Evolutionary conservation across 2,888 invertebrate genomes (phyloP), one percentile per base, ranked within the genome.

Genomic region (Antheraea assamensis): DNA sequence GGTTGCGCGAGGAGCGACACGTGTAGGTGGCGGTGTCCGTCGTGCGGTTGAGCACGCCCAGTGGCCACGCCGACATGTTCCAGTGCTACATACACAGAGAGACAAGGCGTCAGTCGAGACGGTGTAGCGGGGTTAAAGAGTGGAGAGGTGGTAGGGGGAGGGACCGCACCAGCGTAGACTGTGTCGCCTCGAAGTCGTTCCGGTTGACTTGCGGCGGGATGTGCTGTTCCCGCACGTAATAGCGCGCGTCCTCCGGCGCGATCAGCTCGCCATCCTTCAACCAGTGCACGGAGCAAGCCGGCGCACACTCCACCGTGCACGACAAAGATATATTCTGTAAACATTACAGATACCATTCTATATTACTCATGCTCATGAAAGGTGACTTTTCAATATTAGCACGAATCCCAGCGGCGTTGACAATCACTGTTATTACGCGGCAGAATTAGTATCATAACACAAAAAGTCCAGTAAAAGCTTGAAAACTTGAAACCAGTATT

Each of bases 281-380:
- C 98, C 98, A 98, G 35, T 96, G 95, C 74, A 98, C 97, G 78
- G 96, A 96, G 91, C 98, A 98, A 55, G 97, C 95, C 0, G 98
- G 98, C 17, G 97, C 97, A 86, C 98, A 98, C 87, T 98, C 98
- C 73, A 98, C 97, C 77, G 98, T 96, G 88, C 98, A 98, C 1
- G 97, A 97, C 24, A 98, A 95, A 74, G 97, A 96, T 74, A 97
- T 97, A 90, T 97, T 95, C 91, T 95, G 88, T 0, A 82, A 82
- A 64, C 61, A 64, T 64, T 30, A 15, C 17, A 0, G 30, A 27
- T 3, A 30, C 15, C 27, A 27, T 27, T 64, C n/a, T 24, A 13
- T 24, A 24, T 24, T 24, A 24, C n/a, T 24, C n/a, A 8, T n/a
- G 21, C 21, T 21, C 7, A 7, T 21, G 52, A 52, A 52, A 52